Evolutionary conservation across 2,797 vertebrate genomes (phyloP).

Genomic region (Premnoplex brunnescens): DNA sequence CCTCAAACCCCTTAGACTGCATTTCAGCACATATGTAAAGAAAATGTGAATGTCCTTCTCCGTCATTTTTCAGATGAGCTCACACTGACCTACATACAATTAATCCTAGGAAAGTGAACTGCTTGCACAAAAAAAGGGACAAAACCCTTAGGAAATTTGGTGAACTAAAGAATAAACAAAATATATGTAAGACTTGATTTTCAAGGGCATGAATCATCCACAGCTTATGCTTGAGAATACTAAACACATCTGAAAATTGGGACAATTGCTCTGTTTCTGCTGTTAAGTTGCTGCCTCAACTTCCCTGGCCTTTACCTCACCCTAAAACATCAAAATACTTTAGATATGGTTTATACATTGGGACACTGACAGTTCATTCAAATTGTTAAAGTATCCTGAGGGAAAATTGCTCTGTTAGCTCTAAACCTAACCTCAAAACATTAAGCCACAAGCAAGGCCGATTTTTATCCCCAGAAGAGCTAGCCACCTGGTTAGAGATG

Average conservation of each 20-base stretch:
- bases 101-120: not conserved
- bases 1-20: not conserved
- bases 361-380: not conserved
- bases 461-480: not conserved
- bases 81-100: not conserved
- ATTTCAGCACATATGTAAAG: not conserved
- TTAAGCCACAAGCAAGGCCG: not conserved
- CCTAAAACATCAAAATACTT: not conserved
- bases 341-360: not conserved
- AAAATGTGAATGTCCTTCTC: not conserved
- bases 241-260: not conserved
- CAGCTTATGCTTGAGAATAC: not conserved
- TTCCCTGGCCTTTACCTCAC: not conserved
- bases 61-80: not conserved
- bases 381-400: not conserved
- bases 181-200: not conserved
- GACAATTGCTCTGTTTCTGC: not conserved
- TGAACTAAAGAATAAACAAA: slow-evolving; percentile 41
- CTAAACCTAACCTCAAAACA: not conserved
- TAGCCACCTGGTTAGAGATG: not conserved
- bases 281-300: not conserved
- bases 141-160: not conserved
- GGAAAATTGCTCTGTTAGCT: not conserved
- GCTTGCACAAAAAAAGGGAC: not conserved
- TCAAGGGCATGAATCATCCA: slow-evolving; percentile 8